phyloP scores from a whole-genome alignment of 2,888 invertebrate genomes.

The Nemoura dubitans region DNA sequence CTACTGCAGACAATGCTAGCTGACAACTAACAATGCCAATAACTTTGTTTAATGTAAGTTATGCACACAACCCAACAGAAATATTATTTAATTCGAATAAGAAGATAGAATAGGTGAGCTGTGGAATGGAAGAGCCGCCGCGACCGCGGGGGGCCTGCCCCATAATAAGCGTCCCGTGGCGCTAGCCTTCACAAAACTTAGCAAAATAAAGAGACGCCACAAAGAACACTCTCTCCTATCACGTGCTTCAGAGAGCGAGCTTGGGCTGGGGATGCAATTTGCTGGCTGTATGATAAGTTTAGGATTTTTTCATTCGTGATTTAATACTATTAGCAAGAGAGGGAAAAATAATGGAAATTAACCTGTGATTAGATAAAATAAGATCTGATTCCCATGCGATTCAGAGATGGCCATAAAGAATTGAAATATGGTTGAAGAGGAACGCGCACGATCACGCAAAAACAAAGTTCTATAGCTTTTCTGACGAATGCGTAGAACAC shows the following conservation, averaged over 20 bases:
- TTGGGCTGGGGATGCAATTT: neutral
- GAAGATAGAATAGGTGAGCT: neutral
- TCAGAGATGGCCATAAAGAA: neutral
- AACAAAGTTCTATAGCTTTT: neutral
- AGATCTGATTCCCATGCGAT: conserved; percentile 15
- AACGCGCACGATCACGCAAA: neutral
- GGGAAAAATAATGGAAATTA: conserved; percentile 31
- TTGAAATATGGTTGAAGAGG: neutral
- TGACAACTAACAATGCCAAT: neutral
- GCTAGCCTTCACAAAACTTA: conserved; percentile 26
- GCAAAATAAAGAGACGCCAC: conserved; percentile 15
- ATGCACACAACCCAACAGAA: neutral
- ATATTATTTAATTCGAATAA: neutral
- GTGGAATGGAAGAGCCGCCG: conserved; percentile 1
- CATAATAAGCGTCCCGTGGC: conserved; percentile 45
- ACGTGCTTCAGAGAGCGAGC: neutral
- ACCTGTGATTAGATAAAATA: conserved; percentile 24
- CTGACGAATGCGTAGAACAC: neutral
- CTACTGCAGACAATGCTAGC: neutral
- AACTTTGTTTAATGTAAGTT: neutral
- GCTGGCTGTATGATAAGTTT: neutral
- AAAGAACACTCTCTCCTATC: neutral
- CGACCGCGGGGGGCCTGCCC: conserved; percentile 40
- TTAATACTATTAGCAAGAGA: neutral
- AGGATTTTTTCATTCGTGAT: neutral